Conservation (phyloP, 2,113 vertebrate species). For the Lophura nycthemera region DNA sequence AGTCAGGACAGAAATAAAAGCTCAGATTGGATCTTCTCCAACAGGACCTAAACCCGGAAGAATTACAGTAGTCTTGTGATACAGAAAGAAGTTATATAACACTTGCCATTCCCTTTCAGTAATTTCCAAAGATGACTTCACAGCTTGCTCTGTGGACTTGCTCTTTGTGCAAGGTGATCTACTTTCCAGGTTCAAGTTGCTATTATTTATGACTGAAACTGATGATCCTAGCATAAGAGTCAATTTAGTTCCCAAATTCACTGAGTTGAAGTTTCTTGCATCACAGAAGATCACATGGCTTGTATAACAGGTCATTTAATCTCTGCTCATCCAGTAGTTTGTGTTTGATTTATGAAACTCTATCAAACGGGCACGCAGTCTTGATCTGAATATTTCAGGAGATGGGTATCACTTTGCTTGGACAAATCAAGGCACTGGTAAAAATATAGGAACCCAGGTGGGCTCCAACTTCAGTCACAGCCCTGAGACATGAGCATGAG, state of each 20-base stretch:
- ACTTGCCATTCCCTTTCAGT: neutral
- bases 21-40: constrained; percentile 59
- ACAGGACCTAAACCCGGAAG: constrained; percentile 69
- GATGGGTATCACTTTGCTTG: neutral
- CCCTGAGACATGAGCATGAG: accelerated
- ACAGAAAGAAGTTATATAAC: constrained; percentile 41
- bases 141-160: neutral
- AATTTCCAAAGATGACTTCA: constrained; percentile 31
- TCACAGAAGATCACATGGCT: neutral
- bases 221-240: neutral
- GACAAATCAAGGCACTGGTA: neutral
- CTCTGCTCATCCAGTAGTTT: neutral
- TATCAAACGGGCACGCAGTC: neutral
- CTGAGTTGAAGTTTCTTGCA: neutral
- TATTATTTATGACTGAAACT: neutral
- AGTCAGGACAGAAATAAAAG: constrained; percentile 39
- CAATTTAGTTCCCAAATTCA: neutral
- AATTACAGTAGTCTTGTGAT: constrained; percentile 28
- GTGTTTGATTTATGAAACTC: neutral
- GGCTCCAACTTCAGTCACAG: neutral
- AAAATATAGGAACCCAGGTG: neutral
- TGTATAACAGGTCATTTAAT: neutral
- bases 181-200: constrained; percentile 13
- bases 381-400: constrained; percentile 11
- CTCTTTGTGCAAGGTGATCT: neutral